Evolutionary conservation across 2,113 vertebrate species (phyloP).

Genomic region (Megaleporinus macrocephalus): DNA sequence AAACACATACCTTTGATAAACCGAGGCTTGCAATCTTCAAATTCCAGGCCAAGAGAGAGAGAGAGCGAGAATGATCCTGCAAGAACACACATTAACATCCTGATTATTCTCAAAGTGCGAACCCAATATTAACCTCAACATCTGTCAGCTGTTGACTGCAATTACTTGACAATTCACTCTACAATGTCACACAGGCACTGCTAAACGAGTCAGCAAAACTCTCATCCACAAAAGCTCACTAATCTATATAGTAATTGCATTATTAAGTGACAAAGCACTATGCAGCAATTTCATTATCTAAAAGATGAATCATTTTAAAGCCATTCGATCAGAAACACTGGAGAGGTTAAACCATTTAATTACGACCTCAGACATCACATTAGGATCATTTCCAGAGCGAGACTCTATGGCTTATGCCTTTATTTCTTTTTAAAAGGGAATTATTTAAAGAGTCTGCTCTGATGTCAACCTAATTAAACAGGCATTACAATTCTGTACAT

Average conservation of each 20-base stretch:
- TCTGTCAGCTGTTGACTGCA: background rate
- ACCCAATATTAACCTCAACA: background rate
- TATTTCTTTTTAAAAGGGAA: conserved; percentile 29
- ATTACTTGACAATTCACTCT: background rate
- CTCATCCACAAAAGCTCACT: conserved; percentile 28
- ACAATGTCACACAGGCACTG: background rate
- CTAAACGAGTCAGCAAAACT: background rate
- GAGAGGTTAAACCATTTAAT: conserved; percentile 67
- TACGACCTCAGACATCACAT: conserved; percentile 62
- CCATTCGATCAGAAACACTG: conserved; percentile 40
- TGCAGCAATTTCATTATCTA: conserved; percentile 26
- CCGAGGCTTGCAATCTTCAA: conserved; percentile 26
- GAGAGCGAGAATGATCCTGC: conserved; percentile 55
- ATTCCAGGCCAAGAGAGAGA: background rate
- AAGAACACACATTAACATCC: conserved; percentile 51
- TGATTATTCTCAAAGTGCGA: background rate
- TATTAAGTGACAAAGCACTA: conserved; percentile 24
- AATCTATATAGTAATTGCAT: conserved; percentile 44
- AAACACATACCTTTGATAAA: conserved; percentile 13
- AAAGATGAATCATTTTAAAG: conserved; percentile 20
- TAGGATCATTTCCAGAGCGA: conserved; percentile 40
- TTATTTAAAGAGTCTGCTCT: conserved; percentile 39
- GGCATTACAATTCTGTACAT: conserved; percentile 13
- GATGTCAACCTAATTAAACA: conserved; percentile 42
- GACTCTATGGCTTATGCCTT: conserved; percentile 12